These are phyloP conservation scores for Leucosticte australis DNA, from an alignment of 2,113 vertebrate species.

Conservation along the genomic window DNA sequence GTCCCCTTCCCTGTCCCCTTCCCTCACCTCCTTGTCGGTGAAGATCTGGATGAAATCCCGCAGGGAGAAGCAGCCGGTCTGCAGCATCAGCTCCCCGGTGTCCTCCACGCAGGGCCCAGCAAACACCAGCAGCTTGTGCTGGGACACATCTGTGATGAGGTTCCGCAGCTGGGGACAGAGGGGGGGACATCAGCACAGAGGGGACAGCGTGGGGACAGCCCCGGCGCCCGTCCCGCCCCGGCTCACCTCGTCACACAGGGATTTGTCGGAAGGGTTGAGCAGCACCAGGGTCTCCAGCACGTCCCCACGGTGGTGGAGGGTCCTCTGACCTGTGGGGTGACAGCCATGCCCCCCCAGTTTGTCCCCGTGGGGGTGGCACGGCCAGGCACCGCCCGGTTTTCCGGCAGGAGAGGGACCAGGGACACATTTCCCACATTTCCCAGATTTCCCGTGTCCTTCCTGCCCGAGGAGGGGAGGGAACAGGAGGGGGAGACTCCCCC, in stretches of 20 bases:
- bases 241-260: constrained; percentile 88
- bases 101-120: constrained; percentile 86
- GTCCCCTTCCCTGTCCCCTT: neutral
- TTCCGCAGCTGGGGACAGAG: constrained; percentile 79
- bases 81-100: constrained; percentile 86
- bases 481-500: neutral
- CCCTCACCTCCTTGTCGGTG: constrained; percentile 82
- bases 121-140: constrained; percentile 89
- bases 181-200: neutral
- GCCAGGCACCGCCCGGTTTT: neutral
- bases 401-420: neutral
- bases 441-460: neutral
- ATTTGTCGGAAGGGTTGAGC: constrained; percentile 85
- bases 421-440: neutral
- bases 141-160: constrained; percentile 80
- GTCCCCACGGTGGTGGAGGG: constrained; percentile 86
- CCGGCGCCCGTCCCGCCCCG: accelerated
- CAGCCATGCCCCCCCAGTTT: neutral
- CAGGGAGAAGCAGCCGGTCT: constrained; percentile 83
- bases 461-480: neutral
- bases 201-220: neutral
- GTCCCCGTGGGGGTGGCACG: accelerated
- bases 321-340: constrained; percentile 81
- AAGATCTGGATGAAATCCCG: constrained; percentile 86
- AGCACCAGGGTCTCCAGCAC: constrained; percentile 87